Percentiles rank a stretch among this genome's conserved stretches.
Evolutionary conservation across 2,888 invertebrate genomes (phyloP).

Genomic region (Furcula furcula): DNA sequence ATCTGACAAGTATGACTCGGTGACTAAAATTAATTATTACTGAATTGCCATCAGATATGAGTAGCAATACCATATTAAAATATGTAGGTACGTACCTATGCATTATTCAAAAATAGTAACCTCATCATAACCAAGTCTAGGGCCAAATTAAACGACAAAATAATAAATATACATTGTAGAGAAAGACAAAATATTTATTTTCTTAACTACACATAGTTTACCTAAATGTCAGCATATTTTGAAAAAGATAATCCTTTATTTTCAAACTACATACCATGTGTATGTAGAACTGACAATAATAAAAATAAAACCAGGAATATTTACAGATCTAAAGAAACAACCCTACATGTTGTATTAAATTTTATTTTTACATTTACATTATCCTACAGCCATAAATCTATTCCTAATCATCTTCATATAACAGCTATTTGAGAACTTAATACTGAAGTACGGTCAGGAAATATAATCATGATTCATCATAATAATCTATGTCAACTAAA

Average conservation of each 20-base stretch:
- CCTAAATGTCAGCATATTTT: neutral
- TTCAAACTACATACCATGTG: constrained; percentile 15
- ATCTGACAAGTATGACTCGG: neutral
- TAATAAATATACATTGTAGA: constrained; percentile 1
- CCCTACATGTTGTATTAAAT: constrained; percentile 68
- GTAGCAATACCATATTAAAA: too few relatives aligned
- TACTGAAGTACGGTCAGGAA: constrained; percentile 70
- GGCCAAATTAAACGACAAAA: neutral
- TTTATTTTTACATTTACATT: constrained; percentile 71
- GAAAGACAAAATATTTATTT: constrained; percentile 1
- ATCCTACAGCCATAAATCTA: constrained; percentile 65
- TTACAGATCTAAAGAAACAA: constrained; percentile 77
- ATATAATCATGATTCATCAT: constrained; percentile 54
- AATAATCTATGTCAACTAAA: constrained; percentile 53
- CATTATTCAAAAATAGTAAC: neutral
- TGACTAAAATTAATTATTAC: too few relatives aligned
- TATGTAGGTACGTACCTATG: neutral
- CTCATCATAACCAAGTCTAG: neutral
- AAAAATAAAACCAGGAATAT: constrained; percentile 57
- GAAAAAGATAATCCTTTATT: constrained; percentile 8
- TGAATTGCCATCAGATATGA: too few relatives aligned
- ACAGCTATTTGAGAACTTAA: constrained; percentile 77
- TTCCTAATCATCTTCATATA: constrained; percentile 55
- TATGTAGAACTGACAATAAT: constrained; percentile 16
- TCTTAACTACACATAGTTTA: neutral